phyloP scores from a whole-genome alignment of 2,113 vertebrate species.

The Hemiprocne comata region DNA sequence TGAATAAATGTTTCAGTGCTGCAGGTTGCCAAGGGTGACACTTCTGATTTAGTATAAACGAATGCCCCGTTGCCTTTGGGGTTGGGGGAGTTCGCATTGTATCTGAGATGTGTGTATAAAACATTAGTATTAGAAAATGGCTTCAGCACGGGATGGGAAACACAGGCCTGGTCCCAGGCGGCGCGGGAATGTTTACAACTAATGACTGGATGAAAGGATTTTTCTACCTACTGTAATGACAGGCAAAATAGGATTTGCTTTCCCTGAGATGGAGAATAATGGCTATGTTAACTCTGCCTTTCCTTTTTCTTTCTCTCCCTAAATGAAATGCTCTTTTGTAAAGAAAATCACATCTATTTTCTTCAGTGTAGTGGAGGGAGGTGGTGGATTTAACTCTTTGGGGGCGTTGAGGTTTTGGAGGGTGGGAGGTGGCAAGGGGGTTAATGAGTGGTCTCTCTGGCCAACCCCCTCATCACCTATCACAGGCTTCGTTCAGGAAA shows the following conservation, averaged over 20 bases:
- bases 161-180: constrained; percentile 81
- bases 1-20: constrained; percentile 98
- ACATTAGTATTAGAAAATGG: constrained; percentile 87
- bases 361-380: constrained; percentile 44
- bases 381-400: constrained; percentile 68
- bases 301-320: constrained; percentile 69
- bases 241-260: constrained; percentile 82
- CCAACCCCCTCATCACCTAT: constrained; percentile 21
- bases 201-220: constrained; percentile 84
- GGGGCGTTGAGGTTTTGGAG: neutral
- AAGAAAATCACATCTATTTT: constrained; percentile 83
- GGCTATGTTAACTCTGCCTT: constrained; percentile 77
- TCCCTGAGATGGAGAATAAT: constrained; percentile 82
- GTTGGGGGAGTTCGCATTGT: constrained; percentile 82
- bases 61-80: constrained; percentile 95
- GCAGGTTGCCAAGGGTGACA: constrained; percentile 99
- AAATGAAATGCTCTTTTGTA: constrained; percentile 84
- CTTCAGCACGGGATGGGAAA: constrained; percentile 78
- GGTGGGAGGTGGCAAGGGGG: neutral
- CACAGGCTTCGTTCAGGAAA: neutral
- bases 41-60: constrained; percentile 99
- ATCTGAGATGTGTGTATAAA: constrained; percentile 86
- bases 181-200: constrained; percentile 81
- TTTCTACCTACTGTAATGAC: constrained; percentile 82
- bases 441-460: constrained; percentile 20